These are phyloP conservation scores for Crambe crambe DNA, from an alignment of 37 sponge, comb jelly and placozoan species.

Conservation along the genomic window DNA sequence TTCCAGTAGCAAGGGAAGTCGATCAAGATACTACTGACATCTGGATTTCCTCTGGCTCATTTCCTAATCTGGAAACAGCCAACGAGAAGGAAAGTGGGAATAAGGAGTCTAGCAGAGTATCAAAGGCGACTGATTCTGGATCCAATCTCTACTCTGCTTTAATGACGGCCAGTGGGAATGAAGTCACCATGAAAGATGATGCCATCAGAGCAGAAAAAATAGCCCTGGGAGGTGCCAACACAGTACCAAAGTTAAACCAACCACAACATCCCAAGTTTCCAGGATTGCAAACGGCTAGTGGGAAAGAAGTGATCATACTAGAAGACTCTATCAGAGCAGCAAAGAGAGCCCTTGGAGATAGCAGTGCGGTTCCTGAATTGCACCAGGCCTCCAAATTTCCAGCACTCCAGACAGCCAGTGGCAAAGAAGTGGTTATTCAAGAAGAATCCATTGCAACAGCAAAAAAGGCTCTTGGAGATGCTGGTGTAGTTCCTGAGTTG, in stretches of 20 bases:
- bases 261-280: conserved; percentile 13
- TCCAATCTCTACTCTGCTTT: conserved; percentile 21
- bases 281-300: conserved; percentile 67
- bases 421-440: conserved; percentile 44
- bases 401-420: conserved; percentile 66
- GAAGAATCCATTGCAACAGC: conserved; percentile 22
- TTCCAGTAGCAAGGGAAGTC: too few species aligned
- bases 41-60: neutral
- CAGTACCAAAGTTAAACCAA: neutral
- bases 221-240: neutral
- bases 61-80: conserved; percentile 57
- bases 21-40: neutral
- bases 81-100: too few species aligned
- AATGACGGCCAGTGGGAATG: conserved; percentile 45
- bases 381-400: too few species aligned
- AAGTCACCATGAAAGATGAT: conserved; percentile 5
- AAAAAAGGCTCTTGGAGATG: neutral
- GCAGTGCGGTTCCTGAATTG: too few species aligned
- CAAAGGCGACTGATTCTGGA: neutral
- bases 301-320: conserved; percentile 39
- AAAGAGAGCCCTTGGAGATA: neutral
- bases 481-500: too few species aligned
- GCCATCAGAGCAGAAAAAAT: conserved; percentile 33
- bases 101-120: conserved; percentile 36
- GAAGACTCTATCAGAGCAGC: conserved; percentile 23